phyloP scores from a whole-genome alignment of 1,140 invertebrate genomes.

The Microplitis mediator region DNA sequence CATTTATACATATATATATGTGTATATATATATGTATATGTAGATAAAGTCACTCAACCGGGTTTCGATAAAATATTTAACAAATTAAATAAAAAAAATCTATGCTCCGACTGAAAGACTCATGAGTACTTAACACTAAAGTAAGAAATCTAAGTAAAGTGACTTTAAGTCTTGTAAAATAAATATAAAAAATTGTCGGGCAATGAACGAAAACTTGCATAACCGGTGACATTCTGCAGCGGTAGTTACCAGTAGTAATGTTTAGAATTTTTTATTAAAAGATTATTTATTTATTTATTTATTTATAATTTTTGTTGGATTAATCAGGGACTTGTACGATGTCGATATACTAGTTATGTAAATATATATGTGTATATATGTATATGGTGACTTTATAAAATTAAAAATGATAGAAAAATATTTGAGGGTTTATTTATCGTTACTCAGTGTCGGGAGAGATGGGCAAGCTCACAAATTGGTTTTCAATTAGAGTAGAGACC shows the following conservation, averaged over 20 bases:
- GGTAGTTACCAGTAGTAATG: background rate
- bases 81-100: background rate
- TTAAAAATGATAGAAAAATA: too few relatives aligned
- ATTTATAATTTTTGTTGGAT: background rate
- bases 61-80: too few relatives aligned
- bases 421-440: too few relatives aligned
- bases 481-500: constrained; percentile 22
- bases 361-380: background rate
- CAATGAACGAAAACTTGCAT: constrained; percentile 31
- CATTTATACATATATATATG: background rate
- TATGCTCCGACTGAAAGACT: too few relatives aligned
- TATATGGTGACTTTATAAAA: too few relatives aligned
- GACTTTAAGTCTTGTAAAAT: too few relatives aligned
- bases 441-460: too few relatives aligned
- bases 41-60: background rate
- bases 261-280: background rate
- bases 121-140: too few relatives aligned
- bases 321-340: background rate
- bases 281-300: constrained; percentile 8
- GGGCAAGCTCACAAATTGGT: background rate
- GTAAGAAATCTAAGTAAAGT: too few relatives aligned
- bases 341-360: constrained; percentile 27
- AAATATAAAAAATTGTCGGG: too few relatives aligned
- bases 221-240: constrained; percentile 28
- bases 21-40: background rate